Base-by-base conservation (phyloP, 2,888 invertebrate genomes). In the Clivina fossor region DNA sequence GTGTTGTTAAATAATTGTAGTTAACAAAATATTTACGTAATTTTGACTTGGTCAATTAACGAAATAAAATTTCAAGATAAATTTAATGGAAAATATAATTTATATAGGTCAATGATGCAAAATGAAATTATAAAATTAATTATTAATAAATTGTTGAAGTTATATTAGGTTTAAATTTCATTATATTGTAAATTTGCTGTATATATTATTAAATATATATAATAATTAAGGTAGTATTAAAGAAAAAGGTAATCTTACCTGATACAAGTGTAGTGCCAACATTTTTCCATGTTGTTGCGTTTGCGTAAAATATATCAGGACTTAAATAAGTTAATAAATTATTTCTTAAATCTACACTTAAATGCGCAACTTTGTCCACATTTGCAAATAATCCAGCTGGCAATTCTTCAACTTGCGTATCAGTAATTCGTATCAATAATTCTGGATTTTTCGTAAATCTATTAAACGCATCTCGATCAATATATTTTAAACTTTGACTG, bases 291-390 rank as follows among this genome's bases (percentile, higher is more conserved):
- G 85, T 84, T 18, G 89, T 88, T 63, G 86, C 84, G 72, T 93
- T 92, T 20, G 89, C 88, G 72, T 93, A 93, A 71, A 93, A 87
- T 59, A 89, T 86, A 60, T 90, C 88, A 48, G 91, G 88, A 69
- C 88, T 87, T 61, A 93, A 78, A 56, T 85, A 83, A 26, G 84
- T 81, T 68, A 93, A 80, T 74, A 84, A 82, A 76, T 94, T 94
- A 69, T 85, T 81, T 59, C 89, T 84, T 62, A 93, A 78, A 74
- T 93, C 92, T 58, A 94, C 80, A 32, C 85, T 85, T 56, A 93
- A 78, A 71, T 90, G 88, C 5, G 90, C 86, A 66, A 92, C 82
- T 68, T 85, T 84, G 53, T 87, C 84, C 67, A 92, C 78, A 60
- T 85, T 82, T 46, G 86, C 81, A 75, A 91, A 88, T 60, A 91